Percentiles rank a stretch among this genome's conserved stretches.
These are phyloP conservation scores for Henricia sp. DNA, from an alignment of 53 echinoderm and acorn worm genomes.

Conservation along the genomic window DNA sequence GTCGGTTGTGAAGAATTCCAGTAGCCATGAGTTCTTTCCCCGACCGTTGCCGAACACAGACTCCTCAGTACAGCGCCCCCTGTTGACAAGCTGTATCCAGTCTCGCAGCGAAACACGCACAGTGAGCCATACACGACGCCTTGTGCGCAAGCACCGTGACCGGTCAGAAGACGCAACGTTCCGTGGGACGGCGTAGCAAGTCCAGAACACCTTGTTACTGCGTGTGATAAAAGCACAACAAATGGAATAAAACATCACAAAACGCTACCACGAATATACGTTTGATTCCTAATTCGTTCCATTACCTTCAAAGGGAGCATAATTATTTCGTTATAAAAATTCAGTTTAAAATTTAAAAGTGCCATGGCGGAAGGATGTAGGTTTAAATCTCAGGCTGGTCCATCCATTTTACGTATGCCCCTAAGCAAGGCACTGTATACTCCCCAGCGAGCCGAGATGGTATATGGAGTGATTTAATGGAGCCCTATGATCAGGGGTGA, in stretches of 20 bases:
- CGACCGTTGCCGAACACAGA: conserved; percentile 10
- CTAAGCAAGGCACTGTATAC: too few species aligned
- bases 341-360: too few species aligned
- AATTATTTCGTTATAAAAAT: too few species aligned
- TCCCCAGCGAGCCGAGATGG: too few species aligned
- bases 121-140: conserved; percentile 41
- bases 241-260: not conserved
- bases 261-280: not conserved
- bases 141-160: conserved; percentile 36
- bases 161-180: conserved; percentile 9
- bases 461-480: too few species aligned
- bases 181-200: conserved; percentile 55
- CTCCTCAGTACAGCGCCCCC: conserved; percentile 14
- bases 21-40: conserved; percentile 40
- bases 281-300: too few species aligned
- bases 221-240: too few species aligned
- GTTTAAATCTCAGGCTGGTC: too few species aligned
- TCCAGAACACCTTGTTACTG: conserved; percentile 59
- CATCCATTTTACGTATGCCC: too few species aligned
- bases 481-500: too few species aligned
- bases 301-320: too few species aligned
- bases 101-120: conserved; percentile 63
- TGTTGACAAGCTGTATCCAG: conserved; percentile 60
- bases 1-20: conserved; percentile 58
- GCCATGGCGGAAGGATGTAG: too few species aligned